These are phyloP conservation scores for Euclidia mi DNA, from an alignment of 2,888 invertebrate species.

Conservation along the genomic window DNA sequence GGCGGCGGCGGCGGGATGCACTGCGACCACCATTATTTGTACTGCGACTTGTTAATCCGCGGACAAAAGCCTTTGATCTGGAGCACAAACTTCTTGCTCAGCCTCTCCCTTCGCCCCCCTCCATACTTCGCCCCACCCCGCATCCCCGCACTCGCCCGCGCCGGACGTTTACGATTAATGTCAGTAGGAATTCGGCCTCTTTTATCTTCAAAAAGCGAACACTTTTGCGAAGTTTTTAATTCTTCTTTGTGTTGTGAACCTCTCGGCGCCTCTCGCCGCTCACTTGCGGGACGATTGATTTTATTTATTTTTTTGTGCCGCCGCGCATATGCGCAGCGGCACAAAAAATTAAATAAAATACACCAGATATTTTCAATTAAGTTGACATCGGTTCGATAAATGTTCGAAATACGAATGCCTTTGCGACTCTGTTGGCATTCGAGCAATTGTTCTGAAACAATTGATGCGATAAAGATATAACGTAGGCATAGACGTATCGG, in stretches of 20 bases:
- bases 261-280: not conserved
- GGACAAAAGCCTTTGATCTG: conserved; percentile 80
- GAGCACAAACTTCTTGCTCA: conserved; percentile 64
- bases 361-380: conserved; percentile 13
- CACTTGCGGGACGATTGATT: conserved; percentile 32
- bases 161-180: conserved; percentile 53
- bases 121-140: conserved; percentile 7
- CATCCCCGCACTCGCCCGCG: conserved; percentile 1
- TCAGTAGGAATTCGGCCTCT: conserved; percentile 58
- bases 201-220: conserved; percentile 68
- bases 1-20: conserved; percentile 9
- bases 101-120: conserved; percentile 12
- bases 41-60: conserved; percentile 74
- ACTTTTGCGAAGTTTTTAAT: conserved; percentile 52
- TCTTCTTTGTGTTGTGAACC: conserved; percentile 19
- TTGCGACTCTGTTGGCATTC: not conserved
- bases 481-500: not conserved
- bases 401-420: conserved; percentile 1
- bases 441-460: not conserved
- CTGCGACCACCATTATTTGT: conserved; percentile 63
- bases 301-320: conserved; percentile 16
- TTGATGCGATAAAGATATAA: too few relatives aligned
- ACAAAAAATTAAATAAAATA: too few relatives aligned
- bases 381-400: not conserved
- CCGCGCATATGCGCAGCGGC: too few relatives aligned